Evolutionary conservation across 2,797 vertebrate genomes (phyloP).

Genomic region (Corythornis leucogaster): DNA sequence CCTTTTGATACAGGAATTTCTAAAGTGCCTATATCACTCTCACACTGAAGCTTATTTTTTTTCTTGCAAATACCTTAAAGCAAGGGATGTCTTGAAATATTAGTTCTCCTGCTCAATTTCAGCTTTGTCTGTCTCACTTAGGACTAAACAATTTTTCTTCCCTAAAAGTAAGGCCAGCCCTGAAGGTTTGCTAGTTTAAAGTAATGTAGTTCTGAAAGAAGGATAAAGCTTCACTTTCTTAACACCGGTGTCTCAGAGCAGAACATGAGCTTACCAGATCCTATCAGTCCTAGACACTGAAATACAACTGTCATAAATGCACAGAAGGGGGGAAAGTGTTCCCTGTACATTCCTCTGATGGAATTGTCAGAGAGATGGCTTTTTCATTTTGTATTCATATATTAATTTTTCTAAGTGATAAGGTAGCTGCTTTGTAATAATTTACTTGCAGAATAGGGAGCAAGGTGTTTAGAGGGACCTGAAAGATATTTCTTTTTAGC

Average conservation of each 20-base stretch:
- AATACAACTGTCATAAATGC: neutral
- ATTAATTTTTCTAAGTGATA: neutral
- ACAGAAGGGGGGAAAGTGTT: neutral
- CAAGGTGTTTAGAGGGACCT: neutral
- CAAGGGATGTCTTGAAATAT: conserved; percentile 34
- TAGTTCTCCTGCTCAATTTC: neutral
- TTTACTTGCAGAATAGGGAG: neutral
- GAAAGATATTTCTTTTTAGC: neutral
- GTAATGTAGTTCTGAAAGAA: neutral
- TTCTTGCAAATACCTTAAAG: conserved; percentile 53
- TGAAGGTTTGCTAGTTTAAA: conserved; percentile 1
- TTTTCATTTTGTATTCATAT: neutral
- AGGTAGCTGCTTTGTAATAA: neutral
- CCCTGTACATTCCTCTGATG: neutral
- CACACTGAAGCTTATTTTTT: conserved; percentile 40
- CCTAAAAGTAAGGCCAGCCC: neutral
- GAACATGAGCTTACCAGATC: neutral
- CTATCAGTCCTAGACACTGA: neutral
- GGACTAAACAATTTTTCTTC: neutral
- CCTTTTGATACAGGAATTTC: neutral
- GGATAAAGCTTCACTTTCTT: neutral
- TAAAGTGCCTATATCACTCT: neutral
- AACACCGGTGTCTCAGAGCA: neutral
- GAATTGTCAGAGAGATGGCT: neutral
- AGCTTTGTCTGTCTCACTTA: conserved; percentile 3